Base-by-base conservation (phyloP, 2,888 invertebrate genomes). In the Plutella xylostella region DNA sequence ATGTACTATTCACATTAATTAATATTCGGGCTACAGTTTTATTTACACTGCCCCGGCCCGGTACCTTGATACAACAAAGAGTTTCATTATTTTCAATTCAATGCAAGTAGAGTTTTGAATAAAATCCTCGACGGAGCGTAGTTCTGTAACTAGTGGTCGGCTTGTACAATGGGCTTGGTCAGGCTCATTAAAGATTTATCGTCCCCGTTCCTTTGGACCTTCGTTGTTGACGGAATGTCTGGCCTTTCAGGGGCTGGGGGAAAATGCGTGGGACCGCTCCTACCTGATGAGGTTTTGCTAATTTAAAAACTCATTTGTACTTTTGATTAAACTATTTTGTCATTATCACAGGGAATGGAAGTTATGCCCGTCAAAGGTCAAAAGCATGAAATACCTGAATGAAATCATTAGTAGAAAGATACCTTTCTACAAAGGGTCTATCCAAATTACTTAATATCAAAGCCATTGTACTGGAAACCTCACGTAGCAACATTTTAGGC, bases 101-200 rank as follows among this genome's bases (percentile, higher is more conserved):
- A 66, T 70, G 68, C 49, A 39, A 45, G 67, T 61, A 54, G 58
- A 59, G 70, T 72, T 77, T 68, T 69, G 73, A 28, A 45, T 41
- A 35, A 43, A 44, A 42, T 47, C 44, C 47, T 44, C 41, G 21
- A 21, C 46, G 46, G 41, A 37, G 28, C 38, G 35, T 40, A 41
- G 34, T 42, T 42, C 40, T 38, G 39, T 43, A 42, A 42, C 31
- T 47, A 47, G 45, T 46, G 42, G 39, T 21, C 19, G 20, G 30
- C 9, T 34, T n/a, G 17, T 33, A 82, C 82, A 82, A 80, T 79
- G 72, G 72, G 70, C 65, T 70, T 70, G 72, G 72, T 62, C 64
- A 60, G 64, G 48, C 51, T 64, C 72, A 78, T 80, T 76, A 82
- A 77, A 67, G 68, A 76, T 82, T 72, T 68, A 82, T 57, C 55